Conservation (phyloP, 2,113 vertebrate genomes). For the Aptenodytes patagonicus region DNA sequence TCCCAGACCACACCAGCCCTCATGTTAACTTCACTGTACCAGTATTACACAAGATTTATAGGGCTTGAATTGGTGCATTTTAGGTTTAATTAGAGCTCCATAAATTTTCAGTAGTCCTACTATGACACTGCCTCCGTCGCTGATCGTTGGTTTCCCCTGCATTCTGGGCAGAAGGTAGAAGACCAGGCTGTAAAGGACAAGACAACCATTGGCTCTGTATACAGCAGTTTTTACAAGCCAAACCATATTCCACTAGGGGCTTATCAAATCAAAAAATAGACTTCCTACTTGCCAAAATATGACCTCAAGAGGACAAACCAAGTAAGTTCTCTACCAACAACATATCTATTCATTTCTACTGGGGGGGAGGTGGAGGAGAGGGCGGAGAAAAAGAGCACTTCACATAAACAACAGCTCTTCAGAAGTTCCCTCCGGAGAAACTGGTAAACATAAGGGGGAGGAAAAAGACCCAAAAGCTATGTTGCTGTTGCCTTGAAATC, state of each 20-base stretch:
- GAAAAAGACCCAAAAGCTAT: neutral
- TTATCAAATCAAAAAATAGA: slow-evolving; percentile 45
- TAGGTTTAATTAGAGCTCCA: slow-evolving; percentile 13
- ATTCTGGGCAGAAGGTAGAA: slow-evolving; percentile 18
- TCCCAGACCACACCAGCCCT: neutral
- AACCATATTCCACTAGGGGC: slow-evolving; percentile 33
- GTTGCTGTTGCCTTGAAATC: neutral
- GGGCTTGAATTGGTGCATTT: neutral
- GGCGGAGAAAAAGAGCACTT: neutral
- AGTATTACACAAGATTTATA: neutral
- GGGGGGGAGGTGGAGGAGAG: neutral
- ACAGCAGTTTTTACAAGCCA: neutral
- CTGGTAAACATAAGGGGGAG: neutral
- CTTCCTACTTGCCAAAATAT: slow-evolving; percentile 10
- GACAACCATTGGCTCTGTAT: slow-evolving; percentile 1
- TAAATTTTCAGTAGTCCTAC: slow-evolving; percentile 1
- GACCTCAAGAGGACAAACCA: slow-evolving; percentile 31
- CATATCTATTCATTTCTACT: slow-evolving; percentile 26
- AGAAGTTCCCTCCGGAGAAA: slow-evolving; percentile 22
- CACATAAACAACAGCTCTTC: slow-evolving; percentile 13
- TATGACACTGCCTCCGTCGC: neutral
- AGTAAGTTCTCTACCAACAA: slow-evolving; percentile 33
- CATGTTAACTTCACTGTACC: neutral
- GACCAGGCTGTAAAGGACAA: neutral
- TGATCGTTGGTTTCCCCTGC: neutral